phyloP scores from a whole-genome alignment of 2,113 vertebrate genomes.

The Peromyscus leucopus region DNA sequence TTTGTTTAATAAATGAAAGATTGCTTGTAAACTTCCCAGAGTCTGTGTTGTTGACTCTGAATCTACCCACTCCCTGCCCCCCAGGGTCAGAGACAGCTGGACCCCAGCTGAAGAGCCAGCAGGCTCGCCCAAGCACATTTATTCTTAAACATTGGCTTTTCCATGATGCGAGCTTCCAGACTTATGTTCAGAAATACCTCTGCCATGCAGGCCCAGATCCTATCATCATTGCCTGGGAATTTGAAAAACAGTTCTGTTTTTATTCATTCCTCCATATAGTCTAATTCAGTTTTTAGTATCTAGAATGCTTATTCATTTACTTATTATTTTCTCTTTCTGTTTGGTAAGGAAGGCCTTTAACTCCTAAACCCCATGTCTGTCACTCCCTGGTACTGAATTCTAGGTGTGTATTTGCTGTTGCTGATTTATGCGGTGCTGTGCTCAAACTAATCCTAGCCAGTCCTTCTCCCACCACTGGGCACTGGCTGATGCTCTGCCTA shows the following conservation, averaged over 20 bases:
- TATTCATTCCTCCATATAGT: background rate
- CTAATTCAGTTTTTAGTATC: background rate
- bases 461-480: background rate
- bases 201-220: background rate
- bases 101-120: too few relatives aligned
- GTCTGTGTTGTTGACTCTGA: too few relatives aligned
- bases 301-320: background rate
- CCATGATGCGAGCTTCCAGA: background rate
- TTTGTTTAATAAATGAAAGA: too few relatives aligned
- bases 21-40: too few relatives aligned
- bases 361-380: background rate
- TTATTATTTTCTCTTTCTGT: background rate
- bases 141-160: background rate
- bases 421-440: background rate
- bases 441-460: background rate
- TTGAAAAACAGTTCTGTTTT: background rate
- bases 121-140: too few relatives aligned
- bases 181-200: background rate
- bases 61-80: too few relatives aligned
- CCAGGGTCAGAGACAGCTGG: too few relatives aligned
- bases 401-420: background rate
- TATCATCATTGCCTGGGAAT: background rate
- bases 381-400: background rate
- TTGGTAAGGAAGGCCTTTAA: background rate
- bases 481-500: background rate